Percentiles rank a stretch among this genome's conserved stretches.
Conservation (phyloP, 37 sponge, comb jelly and placozoan genomes). For the Axinella damicornis region DNA sequence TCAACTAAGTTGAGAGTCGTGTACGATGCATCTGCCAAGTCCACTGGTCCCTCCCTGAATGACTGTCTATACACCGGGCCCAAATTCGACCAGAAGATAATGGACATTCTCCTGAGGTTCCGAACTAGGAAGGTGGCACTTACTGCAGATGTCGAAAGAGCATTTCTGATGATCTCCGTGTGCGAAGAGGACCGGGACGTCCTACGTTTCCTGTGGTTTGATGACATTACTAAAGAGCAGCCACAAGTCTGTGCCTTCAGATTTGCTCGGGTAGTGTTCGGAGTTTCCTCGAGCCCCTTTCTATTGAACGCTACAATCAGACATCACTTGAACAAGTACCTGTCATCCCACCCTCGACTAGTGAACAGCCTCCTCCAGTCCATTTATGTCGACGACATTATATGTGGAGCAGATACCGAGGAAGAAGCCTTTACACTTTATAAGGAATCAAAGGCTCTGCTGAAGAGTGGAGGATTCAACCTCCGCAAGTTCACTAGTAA, state of each 20-base stretch:
- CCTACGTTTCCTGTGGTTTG: conserved; percentile 32
- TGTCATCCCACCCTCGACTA: conserved; percentile 7
- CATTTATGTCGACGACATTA: conserved; percentile 47
- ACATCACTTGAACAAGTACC: conserved; percentile 25
- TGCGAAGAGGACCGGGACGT: conserved; percentile 30
- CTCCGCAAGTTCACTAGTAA: conserved; percentile 25
- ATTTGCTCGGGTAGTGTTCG: conserved; percentile 33
- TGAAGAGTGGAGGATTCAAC: conserved; percentile 26
- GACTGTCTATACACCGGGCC: conserved; percentile 25
- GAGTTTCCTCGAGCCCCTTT: conserved; percentile 38
- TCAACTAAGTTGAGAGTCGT: conserved; percentile 15
- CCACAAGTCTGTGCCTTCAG: conserved; percentile 8
- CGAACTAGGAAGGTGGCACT: background rate
- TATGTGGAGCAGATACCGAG: conserved; percentile 27
- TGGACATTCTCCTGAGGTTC: conserved; percentile 34
- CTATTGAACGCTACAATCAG: conserved; percentile 30
- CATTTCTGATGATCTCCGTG: conserved; percentile 13
- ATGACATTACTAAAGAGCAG: conserved; percentile 1
- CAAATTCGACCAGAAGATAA: conserved; percentile 24
- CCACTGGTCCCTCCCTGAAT: conserved; percentile 15
- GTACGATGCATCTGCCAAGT: conserved; percentile 28
- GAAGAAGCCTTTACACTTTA: conserved; percentile 32
- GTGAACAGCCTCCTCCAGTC: conserved; percentile 13
- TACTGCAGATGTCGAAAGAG: conserved; percentile 27
- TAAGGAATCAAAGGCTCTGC: background rate